Base-by-base conservation (phyloP, 2,797 vertebrate genomes). In the Echeneis naucrates region DNA sequence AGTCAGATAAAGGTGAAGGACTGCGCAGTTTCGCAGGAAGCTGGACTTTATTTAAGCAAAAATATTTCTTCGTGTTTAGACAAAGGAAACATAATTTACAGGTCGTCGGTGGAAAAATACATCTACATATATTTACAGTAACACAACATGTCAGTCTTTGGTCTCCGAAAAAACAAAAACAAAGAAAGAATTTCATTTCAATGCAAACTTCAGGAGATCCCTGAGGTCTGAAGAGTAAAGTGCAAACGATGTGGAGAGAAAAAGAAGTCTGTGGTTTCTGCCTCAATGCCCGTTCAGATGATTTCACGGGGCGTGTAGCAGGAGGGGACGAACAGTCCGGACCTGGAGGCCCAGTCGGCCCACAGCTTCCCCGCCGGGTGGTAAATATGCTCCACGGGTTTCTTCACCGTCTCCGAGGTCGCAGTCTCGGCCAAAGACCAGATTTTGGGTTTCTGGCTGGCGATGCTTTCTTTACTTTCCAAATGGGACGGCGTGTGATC, bases 391-490 rank as follows among this genome's bases (percentile, higher is more conserved):
- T 90, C 87, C 73, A 60, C 10, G 0, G 90, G 83, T 70, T 90
- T 94, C 75, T 35, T 94, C 56, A 66, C 87, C 0, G 82, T 85
- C 45, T 93, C 92, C 2, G 94, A 95, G 5, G 97, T 98, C 54
- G 98, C 98, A 0, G 97, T 99, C 64, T 99, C 98, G 0, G 97
- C 98, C 80, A 99, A 85, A 17, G 98, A 99, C 98, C 98, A 99
- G 84, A 99, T 99, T 90, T 98, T 98, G 57, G 97, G 96, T 77
- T 98, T 98, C 57, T 95, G 95, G 52, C 75, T 88, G 23, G 69
- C 83, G 6, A 33, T 70, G 79, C 69, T 93, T 35, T 89, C 93
- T 87, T 94, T 95, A 72, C 76, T 93, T 57, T 33, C 94, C 92
- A 83, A 38, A 16, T 62, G 73, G 4, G 80, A 63, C 0, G 77